Percentiles rank a stretch among this genome's conserved stretches.
These are phyloP conservation scores for Agonopterix subpropinquella DNA, from an alignment of 2,888 invertebrate genomes.

Conservation along the genomic window DNA sequence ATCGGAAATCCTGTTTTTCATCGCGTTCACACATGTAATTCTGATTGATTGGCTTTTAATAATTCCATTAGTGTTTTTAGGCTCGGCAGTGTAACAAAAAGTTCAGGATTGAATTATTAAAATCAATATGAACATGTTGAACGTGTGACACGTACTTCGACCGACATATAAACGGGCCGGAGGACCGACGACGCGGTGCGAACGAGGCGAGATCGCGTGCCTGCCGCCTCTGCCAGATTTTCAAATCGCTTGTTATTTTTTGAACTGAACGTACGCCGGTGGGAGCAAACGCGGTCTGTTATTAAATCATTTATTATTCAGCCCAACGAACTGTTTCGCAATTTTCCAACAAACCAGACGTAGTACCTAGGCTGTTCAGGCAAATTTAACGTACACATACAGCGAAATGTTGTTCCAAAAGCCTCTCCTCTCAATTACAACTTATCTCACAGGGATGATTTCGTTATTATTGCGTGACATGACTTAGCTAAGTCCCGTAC, in stretches of 20 bases:
- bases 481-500: too few relatives aligned
- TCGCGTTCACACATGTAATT: too few relatives aligned
- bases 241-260: slow-evolving; percentile 69
- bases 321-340: slow-evolving; percentile 69
- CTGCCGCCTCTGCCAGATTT: slow-evolving; percentile 37
- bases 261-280: slow-evolving; percentile 54
- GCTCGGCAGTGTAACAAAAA: too few relatives aligned
- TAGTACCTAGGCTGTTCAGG: slow-evolving; percentile 23
- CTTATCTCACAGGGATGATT: slow-evolving; percentile 14
- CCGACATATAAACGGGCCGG: too few relatives aligned
- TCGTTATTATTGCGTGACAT: slow-evolving; percentile 9
- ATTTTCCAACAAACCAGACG: slow-evolving; percentile 60
- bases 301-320: slow-evolving; percentile 76
- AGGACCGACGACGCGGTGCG: neutral
- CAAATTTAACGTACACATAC: slow-evolving; percentile 25
- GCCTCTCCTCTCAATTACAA: slow-evolving; percentile 27
- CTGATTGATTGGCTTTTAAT: too few relatives aligned
- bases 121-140: too few relatives aligned
- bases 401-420: slow-evolving; percentile 28
- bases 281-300: slow-evolving; percentile 69
- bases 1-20: too few relatives aligned
- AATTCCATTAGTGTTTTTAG: slow-evolving; percentile 7
- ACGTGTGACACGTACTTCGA: too few relatives aligned
- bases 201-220: slow-evolving; percentile 17
- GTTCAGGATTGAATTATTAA: too few relatives aligned